A percentile compares a stretch with the other conserved stretches of the same genome.
Evolutionary conservation across 2,797 vertebrate species (phyloP).

Genomic region (Falco rusticolus): DNA sequence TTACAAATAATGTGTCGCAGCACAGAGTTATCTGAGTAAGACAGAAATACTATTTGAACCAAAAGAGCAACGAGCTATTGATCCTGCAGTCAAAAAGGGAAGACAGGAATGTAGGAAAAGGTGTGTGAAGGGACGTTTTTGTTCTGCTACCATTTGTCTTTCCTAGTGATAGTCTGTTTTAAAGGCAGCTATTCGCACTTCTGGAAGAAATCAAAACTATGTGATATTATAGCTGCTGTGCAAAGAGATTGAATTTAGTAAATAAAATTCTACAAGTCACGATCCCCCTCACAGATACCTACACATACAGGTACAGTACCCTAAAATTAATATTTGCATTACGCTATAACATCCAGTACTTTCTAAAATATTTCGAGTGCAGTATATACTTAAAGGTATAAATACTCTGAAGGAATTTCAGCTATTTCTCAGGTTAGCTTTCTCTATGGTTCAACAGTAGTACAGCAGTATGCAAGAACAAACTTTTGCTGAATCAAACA

Average conservation of each 20-base stretch:
- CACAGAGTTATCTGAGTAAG: constrained; percentile 47
- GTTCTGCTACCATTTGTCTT: constrained; percentile 47
- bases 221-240: background rate
- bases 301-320: background rate
- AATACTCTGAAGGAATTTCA: background rate
- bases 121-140: constrained; percentile 32
- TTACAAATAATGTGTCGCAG: background rate
- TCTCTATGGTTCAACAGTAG: background rate
- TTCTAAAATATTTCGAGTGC: background rate
- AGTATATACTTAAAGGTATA: background rate
- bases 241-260: background rate
- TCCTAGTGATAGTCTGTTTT: constrained; percentile 31
- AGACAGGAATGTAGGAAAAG: background rate
- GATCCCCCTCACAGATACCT: background rate
- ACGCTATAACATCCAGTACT: background rate
- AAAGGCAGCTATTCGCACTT: constrained; percentile 39
- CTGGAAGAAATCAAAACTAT: constrained; percentile 27
- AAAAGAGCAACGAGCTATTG: constrained; percentile 47
- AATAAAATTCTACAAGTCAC: background rate
- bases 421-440: background rate
- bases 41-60: constrained; percentile 38
- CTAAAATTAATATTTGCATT: background rate
- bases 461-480: background rate
- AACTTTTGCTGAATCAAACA: background rate
- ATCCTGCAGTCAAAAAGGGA: constrained; percentile 40